Conservation (phyloP, 2,113 vertebrate genomes). For the Heloderma charlesbogerti region DNA sequence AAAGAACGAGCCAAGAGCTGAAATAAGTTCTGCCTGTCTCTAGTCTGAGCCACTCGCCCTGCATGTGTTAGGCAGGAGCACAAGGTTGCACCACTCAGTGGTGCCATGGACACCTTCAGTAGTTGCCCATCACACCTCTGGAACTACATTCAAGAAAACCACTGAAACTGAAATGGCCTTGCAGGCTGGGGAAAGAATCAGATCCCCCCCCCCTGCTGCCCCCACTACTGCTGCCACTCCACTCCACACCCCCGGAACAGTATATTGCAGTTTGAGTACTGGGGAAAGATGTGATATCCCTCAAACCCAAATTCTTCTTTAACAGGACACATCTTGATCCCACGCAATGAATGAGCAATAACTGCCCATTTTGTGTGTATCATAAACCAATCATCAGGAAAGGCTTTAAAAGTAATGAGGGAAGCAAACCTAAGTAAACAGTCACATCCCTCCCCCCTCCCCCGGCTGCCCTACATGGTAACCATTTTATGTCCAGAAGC, state of each 20-base stretch:
- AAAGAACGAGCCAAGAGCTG: neutral
- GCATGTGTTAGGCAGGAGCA: too few relatives aligned
- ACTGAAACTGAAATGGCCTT: neutral
- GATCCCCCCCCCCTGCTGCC: neutral
- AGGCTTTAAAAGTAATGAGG: neutral
- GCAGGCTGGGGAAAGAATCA: neutral
- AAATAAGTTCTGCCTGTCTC: neutral
- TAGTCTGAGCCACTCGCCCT: neutral
- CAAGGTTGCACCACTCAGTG: too few relatives aligned
- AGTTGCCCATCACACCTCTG: neutral
- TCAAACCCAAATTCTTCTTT: neutral
- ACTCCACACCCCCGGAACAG: neutral
- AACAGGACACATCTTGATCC: neutral
- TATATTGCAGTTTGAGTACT: neutral
- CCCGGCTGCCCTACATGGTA: neutral
- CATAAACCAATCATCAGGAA: neutral
- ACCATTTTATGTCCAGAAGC: fast-evolving
- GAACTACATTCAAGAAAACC: neutral
- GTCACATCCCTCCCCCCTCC: neutral
- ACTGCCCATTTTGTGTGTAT: neutral
- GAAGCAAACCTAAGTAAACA: neutral
- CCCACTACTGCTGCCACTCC: neutral
- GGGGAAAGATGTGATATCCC: neutral
- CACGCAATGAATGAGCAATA: neutral
- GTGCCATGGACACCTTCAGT: too few relatives aligned